Percentiles rank a stretch among this genome's conserved stretches.
These are phyloP conservation scores for Sinosuthora webbiana DNA, from an alignment of 2,113 vertebrate genomes.

Conservation along the genomic window DNA sequence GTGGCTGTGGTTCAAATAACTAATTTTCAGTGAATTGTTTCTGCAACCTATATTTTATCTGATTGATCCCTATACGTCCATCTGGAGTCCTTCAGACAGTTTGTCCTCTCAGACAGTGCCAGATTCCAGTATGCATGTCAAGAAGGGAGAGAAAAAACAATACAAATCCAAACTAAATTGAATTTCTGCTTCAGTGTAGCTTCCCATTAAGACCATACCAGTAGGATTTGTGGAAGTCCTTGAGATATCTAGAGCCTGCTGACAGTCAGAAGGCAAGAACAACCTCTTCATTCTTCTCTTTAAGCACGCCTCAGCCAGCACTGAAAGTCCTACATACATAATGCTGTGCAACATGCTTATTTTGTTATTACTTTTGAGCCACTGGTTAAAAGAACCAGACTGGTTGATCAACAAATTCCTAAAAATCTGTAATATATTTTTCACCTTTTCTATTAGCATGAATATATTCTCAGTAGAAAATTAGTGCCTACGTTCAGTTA, in stretches of 20 bases:
- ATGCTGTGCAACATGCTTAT: neutral
- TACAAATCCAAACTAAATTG: conserved; percentile 46
- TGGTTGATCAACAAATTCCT: neutral
- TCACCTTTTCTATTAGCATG: neutral
- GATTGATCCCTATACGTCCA: neutral
- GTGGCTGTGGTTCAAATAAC: conserved; percentile 21
- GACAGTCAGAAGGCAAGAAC: conserved; percentile 13
- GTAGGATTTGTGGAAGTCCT: neutral
- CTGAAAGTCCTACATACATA: neutral
- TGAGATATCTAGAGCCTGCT: neutral
- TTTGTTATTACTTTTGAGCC: neutral
- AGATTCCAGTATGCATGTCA: neutral
- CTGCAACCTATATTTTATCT: neutral
- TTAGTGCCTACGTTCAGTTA: neutral
- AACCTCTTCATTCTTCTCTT: conserved; percentile 8
- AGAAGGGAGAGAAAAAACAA: conserved; percentile 27
- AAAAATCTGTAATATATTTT: neutral
- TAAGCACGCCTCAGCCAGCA: neutral
- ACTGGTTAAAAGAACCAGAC: neutral
- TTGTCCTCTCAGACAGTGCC: neutral
- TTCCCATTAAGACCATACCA: conserved; percentile 7
- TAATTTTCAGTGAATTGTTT: conserved; percentile 14
- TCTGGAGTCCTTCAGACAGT: neutral
- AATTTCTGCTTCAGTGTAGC: conserved; percentile 41
- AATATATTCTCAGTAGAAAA: neutral